Evolutionary conservation across 2,888 invertebrate genomes (phyloP).

Genomic region (Parochlus steinenii): DNA sequence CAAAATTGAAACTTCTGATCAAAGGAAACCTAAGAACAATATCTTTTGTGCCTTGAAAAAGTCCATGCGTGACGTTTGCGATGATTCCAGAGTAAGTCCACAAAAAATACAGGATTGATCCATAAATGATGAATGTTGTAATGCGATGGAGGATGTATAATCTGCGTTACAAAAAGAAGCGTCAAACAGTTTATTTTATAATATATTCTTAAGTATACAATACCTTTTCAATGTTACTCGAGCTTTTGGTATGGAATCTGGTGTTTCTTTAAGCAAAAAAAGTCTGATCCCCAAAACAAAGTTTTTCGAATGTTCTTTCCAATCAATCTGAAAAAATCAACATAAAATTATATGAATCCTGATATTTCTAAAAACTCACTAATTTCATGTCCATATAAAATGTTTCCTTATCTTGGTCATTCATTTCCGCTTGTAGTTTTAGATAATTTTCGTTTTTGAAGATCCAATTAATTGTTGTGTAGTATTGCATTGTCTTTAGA

Average conservation of each 20-base stretch:
- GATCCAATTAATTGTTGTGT: conserved; percentile 63
- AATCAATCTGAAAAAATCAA: conserved; percentile 32
- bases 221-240: conserved; percentile 43
- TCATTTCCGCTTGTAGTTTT: conserved; percentile 35
- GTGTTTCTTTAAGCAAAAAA: conserved; percentile 70
- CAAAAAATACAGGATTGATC: conserved; percentile 23
- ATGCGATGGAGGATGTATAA: conserved; percentile 35
- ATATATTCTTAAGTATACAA: conserved; percentile 20
- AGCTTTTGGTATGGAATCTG: conserved; percentile 55
- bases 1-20: too few relatives aligned
- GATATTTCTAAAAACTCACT: too few relatives aligned
- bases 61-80: too few relatives aligned
- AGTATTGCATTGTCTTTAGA: conserved; percentile 50
- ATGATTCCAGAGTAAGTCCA: too few relatives aligned
- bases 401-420: conserved; percentile 35
- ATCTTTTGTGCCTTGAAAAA: too few relatives aligned
- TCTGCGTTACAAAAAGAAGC: too few relatives aligned
- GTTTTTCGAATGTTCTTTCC: conserved; percentile 45
- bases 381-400: conserved; percentile 43
- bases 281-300: conserved; percentile 72
- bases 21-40: too few relatives aligned
- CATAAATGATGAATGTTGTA: conserved; percentile 21
- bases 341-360: too few relatives aligned
- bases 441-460: conserved; percentile 47
- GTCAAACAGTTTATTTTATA: too few relatives aligned